Evolutionary conservation across 2,113 vertebrate species (phyloP).

Genomic region (Dipodomys merriami): DNA sequence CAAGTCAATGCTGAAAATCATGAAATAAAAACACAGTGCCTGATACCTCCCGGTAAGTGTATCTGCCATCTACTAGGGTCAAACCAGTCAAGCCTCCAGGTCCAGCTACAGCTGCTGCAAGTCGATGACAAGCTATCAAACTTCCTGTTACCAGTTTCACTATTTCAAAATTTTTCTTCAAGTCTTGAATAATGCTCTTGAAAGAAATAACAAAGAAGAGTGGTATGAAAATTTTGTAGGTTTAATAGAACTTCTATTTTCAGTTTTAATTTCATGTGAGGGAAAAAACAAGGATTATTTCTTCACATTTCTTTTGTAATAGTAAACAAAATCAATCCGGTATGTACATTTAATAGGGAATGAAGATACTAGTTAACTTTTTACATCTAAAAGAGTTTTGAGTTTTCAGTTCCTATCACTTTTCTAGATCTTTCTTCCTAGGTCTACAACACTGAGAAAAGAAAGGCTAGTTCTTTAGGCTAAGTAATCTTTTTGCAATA

Average conservation of each 20-base stretch:
- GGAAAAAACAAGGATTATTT: neutral
- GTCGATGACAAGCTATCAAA: constrained; percentile 95
- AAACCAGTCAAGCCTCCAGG: constrained; percentile 91
- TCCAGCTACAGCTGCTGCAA: constrained; percentile 92
- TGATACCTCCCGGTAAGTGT: constrained; percentile 96
- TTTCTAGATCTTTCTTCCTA: constrained; percentile 2
- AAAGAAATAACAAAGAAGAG: constrained; percentile 58
- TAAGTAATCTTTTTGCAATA: constrained; percentile 1
- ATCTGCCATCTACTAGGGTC: constrained; percentile 95
- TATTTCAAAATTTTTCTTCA: constrained; percentile 99
- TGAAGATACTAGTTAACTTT: neutral
- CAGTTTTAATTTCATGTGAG: neutral
- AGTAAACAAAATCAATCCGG: neutral
- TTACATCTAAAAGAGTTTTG: neutral
- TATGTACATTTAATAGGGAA: neutral
- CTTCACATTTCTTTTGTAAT: neutral
- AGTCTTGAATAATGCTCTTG: constrained; percentile 98
- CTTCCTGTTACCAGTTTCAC: constrained; percentile 98
- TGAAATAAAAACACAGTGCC: constrained; percentile 10
- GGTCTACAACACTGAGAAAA: neutral
- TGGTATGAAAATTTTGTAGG: constrained; percentile 22
- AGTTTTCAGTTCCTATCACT: neutral
- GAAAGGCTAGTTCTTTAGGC: neutral
- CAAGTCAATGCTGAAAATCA: neutral
- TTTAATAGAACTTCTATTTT: neutral